Conservation (phyloP, 2,888 invertebrate species). For the Drosophila robusta region DNA sequence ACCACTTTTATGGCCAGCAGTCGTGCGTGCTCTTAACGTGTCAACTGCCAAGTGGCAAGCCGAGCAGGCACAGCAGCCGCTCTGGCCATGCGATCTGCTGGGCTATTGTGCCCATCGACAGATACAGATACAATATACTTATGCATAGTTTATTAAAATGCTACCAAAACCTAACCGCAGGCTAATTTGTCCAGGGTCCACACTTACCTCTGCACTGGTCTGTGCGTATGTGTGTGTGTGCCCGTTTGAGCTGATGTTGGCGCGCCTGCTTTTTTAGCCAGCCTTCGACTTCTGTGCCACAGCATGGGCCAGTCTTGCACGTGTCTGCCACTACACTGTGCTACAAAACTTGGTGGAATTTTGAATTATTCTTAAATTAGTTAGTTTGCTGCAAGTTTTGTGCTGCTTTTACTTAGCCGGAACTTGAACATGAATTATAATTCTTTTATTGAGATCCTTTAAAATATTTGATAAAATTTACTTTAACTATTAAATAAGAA, state of each 20-base stretch:
- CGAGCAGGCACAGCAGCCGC: conserved; percentile 12
- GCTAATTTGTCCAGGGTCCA: conserved; percentile 70
- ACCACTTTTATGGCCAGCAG: conserved; percentile 69
- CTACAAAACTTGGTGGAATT: conserved; percentile 21
- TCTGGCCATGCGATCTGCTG: conserved; percentile 63
- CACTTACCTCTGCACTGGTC: conserved; percentile 21
- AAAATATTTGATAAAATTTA: no score
- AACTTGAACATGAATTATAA: no score
- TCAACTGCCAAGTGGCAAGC: conserved; percentile 65
- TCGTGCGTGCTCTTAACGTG: conserved; percentile 81
- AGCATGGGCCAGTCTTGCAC: conserved; percentile 33
- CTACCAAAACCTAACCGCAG: conserved; percentile 74
- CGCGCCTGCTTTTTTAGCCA: conserved; percentile 18
- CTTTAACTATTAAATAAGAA: no score
- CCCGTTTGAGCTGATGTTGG: conserved; percentile 19
- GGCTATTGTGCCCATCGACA: conserved; percentile 26
- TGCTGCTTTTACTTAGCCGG: no score
- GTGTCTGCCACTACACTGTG: conserved; percentile 45
- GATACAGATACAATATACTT: conserved; percentile 42
- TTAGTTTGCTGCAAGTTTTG: no score
- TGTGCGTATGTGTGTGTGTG: conserved; percentile 12
- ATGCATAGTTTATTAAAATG: conserved; percentile 58
- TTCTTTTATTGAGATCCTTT: no score
- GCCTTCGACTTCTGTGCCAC: conserved; percentile 45
- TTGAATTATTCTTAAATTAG: no score